phyloP scores from a whole-genome alignment of 2,888 invertebrate species.

The Tiliacea citrago region DNA sequence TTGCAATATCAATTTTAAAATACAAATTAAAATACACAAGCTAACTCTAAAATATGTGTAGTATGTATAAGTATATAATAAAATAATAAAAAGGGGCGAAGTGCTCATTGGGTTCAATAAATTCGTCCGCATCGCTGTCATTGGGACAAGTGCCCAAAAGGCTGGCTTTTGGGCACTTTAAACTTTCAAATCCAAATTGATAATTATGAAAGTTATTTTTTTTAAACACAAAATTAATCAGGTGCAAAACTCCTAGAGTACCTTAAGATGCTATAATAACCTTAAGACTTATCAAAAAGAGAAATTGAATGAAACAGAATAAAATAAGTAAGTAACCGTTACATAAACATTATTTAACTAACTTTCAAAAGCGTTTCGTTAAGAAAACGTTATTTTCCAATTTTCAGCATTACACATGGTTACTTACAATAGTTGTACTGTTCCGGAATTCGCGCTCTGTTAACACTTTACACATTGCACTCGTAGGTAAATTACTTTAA shows the following conservation, averaged over 20 bases:
- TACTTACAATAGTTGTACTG: slow-evolving; percentile 58
- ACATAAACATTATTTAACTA: slow-evolving; percentile 32
- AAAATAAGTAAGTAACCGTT: slow-evolving; percentile 2
- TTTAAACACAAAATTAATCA: no score
- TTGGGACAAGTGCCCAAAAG: no score
- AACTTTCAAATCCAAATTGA: no score
- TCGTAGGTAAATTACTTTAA: slow-evolving; percentile 57
- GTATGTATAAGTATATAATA: no score
- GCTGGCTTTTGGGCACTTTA: no score
- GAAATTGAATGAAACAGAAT: background rate
- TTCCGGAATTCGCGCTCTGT: slow-evolving; percentile 73
- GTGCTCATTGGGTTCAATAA: no score
- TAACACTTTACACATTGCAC: slow-evolving; percentile 68
- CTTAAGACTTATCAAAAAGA: background rate
- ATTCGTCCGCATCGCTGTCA: no score
- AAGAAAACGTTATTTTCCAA: slow-evolving; percentile 43
- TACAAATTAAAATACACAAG: no score
- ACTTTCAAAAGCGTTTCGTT: slow-evolving; percentile 41
- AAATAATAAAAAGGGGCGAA: no score
- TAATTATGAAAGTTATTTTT: background rate
- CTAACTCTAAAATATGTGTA: no score
- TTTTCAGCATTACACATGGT: slow-evolving; percentile 52
- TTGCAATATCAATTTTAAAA: background rate
- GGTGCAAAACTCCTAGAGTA: background rate
- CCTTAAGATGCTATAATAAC: background rate